Percentiles rank a stretch among this genome's conserved stretches.
phyloP scores from a whole-genome alignment of 2,888 invertebrate genomes.

The Lydus trimaculatus region DNA sequence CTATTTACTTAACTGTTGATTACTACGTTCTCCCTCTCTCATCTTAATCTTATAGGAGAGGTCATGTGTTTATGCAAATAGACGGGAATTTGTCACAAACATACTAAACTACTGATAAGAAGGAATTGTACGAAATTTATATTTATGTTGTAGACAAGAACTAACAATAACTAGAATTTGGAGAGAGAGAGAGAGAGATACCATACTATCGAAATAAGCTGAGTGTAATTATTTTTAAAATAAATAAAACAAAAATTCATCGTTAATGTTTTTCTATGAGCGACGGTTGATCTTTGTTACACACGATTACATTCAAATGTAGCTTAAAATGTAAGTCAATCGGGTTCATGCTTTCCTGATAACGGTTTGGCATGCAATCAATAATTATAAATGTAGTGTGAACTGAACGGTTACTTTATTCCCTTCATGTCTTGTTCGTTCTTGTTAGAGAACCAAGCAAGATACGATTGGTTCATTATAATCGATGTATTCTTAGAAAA shows the following conservation, averaged over 20 bases:
- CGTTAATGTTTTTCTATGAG: background rate
- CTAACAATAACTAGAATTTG: no score
- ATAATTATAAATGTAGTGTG: conserved; percentile 27
- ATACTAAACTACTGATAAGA: background rate
- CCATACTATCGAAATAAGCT: no score
- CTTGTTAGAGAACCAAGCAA: background rate
- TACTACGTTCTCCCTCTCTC: conserved; percentile 33
- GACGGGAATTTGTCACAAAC: background rate
- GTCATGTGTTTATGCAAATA: background rate
- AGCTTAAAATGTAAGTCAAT: conserved; percentile 29
- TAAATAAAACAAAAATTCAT: background rate
- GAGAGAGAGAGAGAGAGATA: no score
- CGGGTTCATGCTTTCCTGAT: conserved; percentile 27
- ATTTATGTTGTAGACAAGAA: no score
- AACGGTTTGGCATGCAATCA: conserved; percentile 24
- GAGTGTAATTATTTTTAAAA: background rate
- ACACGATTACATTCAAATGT: background rate
- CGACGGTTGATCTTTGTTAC: background rate
- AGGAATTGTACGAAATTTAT: no score
- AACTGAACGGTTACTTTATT: conserved; percentile 11
- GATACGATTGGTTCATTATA: background rate
- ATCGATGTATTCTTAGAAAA: background rate
- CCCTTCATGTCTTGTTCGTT: background rate
- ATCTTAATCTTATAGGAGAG: background rate
- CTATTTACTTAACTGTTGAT: conserved; percentile 44